A percentile compares a stretch with the other conserved stretches of the same genome.
These are phyloP conservation scores for Drosophila ficusphila DNA, from an alignment of 1,140 invertebrate species.

Conservation along the genomic window DNA sequence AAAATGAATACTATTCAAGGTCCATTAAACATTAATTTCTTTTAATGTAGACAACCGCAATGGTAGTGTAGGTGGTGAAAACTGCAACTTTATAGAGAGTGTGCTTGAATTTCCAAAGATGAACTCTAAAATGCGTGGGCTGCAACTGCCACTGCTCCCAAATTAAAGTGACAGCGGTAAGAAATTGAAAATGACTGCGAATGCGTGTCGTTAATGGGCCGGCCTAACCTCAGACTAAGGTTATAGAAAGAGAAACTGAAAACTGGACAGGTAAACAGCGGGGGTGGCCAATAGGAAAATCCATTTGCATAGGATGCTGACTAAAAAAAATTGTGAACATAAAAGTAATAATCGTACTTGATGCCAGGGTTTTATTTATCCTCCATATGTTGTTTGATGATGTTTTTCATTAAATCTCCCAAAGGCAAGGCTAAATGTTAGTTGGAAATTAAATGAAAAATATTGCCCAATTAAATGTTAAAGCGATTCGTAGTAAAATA, in stretches of 20 bases:
- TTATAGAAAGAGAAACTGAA: constrained; percentile 61
- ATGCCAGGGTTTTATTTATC: constrained; percentile 8
- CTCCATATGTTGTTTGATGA: background rate
- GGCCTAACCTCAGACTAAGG: constrained; percentile 56
- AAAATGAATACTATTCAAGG: no score
- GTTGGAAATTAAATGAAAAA: no score
- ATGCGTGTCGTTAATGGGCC: constrained; percentile 75
- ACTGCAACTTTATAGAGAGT: constrained; percentile 47
- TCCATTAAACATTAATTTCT: background rate
- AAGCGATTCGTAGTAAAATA: no score
- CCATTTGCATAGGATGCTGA: constrained; percentile 43
- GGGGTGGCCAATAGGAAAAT: constrained; percentile 30
- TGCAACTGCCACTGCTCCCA: constrained; percentile 70
- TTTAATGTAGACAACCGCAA: constrained; percentile 5
- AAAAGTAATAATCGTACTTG: constrained; percentile 10
- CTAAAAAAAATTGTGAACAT: constrained; percentile 15
- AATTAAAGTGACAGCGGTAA: constrained; percentile 74
- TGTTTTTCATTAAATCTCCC: background rate
- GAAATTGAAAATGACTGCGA: constrained; percentile 73
- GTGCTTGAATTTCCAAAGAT: no score
- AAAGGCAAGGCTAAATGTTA: no score
- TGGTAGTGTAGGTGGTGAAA: constrained; percentile 51
- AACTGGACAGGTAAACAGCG: constrained; percentile 24
- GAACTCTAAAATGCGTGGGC: constrained; percentile 38
- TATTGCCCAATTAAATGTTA: no score